Base-by-base conservation (phyloP, 2,113 vertebrate genomes). In the Oreocharis arfaki region DNA sequence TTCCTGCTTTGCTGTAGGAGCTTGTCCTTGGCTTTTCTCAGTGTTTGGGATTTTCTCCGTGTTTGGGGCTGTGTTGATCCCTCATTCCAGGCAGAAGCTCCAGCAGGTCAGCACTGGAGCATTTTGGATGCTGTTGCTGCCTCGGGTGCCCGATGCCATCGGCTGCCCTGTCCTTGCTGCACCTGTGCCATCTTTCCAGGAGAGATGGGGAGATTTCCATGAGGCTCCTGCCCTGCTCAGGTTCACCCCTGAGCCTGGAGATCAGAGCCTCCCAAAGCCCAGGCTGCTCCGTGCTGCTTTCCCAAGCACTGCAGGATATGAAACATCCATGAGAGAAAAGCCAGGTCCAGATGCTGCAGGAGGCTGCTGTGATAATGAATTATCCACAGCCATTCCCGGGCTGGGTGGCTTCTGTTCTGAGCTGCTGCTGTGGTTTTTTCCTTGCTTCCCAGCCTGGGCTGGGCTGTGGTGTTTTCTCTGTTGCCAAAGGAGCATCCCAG, bases 301-400 rank as follows among this genome's bases (percentile, higher is more conserved):
- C 79, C 26, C 13, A 14, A 35, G 73, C 49, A 1, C 75, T 76
- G 57, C 53, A 57, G 85, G 46, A 49, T 32, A 35, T 7, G 39
- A 71, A 60, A 81, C 69, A 90, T 23, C 87, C 16, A 4, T 50
- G 94, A 85, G 91, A 92, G 84, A 82, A 73, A 59, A 69, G 52
- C 50, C 10, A 2, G 0, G 2, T n/a, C 88, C 93, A 94, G 88
- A 83, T 89, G 85, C 71, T 47, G 59, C 69, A 11, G 8, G 47
- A 32, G 37, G 50, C 87, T 75, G 7, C 16, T 39, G 65, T 0
- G 14, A 4, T 83, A 33, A 81, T 61, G 65, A 42, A 61, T 94
- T 80, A 80, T 53, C 89, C 80, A 60, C 87, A 61, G 84, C 55
- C 46, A 1, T 88, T 95, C 93, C 78, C 6, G 15, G 44, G 6